Base-by-base conservation (phyloP, 2,113 vertebrate species). In the Elanoides forficatus region DNA sequence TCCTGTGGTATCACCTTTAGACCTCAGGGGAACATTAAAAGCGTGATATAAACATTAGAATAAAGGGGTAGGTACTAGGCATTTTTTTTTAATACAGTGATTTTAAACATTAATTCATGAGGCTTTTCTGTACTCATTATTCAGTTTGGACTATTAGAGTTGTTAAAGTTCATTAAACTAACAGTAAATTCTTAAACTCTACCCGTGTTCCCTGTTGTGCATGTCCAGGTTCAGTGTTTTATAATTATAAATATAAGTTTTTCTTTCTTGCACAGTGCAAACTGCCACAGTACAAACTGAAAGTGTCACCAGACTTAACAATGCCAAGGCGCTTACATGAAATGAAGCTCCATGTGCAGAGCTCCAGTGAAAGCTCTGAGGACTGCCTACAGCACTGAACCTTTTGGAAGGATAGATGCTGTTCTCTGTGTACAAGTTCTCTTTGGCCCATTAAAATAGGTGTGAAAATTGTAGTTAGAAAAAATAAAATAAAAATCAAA, bases 401-500 rank as follows among this genome's bases (percentile, higher is more conserved):
- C 27, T 74, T 89, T 65, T 91, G 32, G 21, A 42, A 76, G 17
- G 12, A 40, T 21, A 34, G 25, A 43, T 81, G 30, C 2, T 66
- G 9, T 56, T 43, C 63, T 81, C n/a, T 83, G 52, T 15, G 30
- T 50, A 60, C 14, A 56, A 80, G 50, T 81, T 93, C 59, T 74
- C 36, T 75, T 43, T 65, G 59, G 32, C 9, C 36, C 48, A 82
- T 86, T 93, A 75, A 78, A 91, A 86, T 7, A 68, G 16, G 8
- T 43, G 17, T 42, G 30, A 82, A 82, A 90, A 78, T 55, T 81
- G 74, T 21, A 62, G 27, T 53, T 3, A 8, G 23, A 75, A 91
- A 93, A 68, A 53, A 53, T 13, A 36, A 68, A 75, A 59, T 22
- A 89, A 86, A 86, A 73, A 67, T 53, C 56, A 80, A 84, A 92